Base-by-base conservation (phyloP, 2,888 invertebrate species). In the Gastrophysa polygoni region DNA sequence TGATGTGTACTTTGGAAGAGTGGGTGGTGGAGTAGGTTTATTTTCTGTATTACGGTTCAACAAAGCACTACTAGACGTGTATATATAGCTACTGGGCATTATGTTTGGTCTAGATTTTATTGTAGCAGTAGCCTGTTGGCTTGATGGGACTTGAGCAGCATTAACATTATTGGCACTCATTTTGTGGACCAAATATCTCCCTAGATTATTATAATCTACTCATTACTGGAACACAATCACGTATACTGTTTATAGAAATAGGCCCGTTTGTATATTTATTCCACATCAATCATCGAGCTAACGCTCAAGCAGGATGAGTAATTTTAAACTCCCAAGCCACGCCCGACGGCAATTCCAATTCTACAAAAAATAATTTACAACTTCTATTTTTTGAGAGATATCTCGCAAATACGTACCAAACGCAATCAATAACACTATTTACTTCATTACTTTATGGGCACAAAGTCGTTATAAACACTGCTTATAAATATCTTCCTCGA, bases 1-100 rank as follows among this genome's bases (percentile, higher is more conserved):
- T 60, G 89, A 88, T 74, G 91, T 90, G 79, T 91, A 91, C 79
- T 91, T 91, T 38, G 91, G 91, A 73, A 91, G 82, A 54, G 91
- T 91, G 57, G 92, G 91, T 63, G 91, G 91, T 71, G 91, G 91
- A 72, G 89, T 89, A 58, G 91, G 90, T 68, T 88, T 80, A 71
- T 81, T 81, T 64, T 78, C 76, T 24, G 75, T 86, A 63, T 85
- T 84, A 60, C 87, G 83, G 49, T 87, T 87, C 59, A 88, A 82
- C 71, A 88, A 79, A 38, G 86, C 86, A 63, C 87, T 86, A 72
- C 84, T 87, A 64, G 87, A 87, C 24, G 87, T 87, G 77, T 87
- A 87, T 73, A 86, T 84, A 78, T 87, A 87, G 79, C 86, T 86
- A 78, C 86, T 86, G 50, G 87, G 87, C 80, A 81, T 81, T 52